A percentile compares a stretch with the other conserved stretches of the same genome.
Conservation (phyloP, 2,113 vertebrate genomes). For the Poicephalus gulielmi region DNA sequence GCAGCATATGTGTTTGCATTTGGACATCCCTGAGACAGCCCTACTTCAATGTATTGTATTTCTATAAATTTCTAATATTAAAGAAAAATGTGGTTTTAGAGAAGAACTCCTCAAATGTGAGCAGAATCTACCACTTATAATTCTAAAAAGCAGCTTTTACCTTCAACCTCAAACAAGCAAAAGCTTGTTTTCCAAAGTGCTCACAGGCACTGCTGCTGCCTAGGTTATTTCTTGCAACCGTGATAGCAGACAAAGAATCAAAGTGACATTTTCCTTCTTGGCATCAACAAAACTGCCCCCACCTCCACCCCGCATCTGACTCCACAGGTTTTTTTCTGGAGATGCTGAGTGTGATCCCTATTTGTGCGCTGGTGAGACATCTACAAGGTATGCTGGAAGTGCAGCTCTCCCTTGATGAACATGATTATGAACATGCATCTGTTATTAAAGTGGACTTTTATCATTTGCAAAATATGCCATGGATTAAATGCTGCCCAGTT, state of each 20-base stretch:
- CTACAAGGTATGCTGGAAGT: constrained; percentile 19
- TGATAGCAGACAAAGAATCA: constrained; percentile 15
- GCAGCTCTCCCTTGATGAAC: not conserved
- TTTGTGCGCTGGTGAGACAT: constrained; percentile 26
- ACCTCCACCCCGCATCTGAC: not conserved
- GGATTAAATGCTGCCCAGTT: not conserved
- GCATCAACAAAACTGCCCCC: not conserved
- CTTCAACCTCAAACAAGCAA: not conserved
- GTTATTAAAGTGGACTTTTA: constrained; percentile 8
- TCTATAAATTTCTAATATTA: not conserved
- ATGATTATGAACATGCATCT: not conserved
- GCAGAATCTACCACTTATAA: not conserved
- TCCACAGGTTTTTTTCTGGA: constrained; percentile 31
- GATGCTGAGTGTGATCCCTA: constrained; percentile 51
- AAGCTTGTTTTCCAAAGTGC: not conserved
- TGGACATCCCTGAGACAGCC: not conserved
- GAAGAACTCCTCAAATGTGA: not conserved
- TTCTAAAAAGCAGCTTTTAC: not conserved
- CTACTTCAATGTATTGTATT: not conserved
- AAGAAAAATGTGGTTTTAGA: not conserved
- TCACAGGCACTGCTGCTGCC: not conserved
- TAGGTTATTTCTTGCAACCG: not conserved
- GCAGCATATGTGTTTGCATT: not conserved
- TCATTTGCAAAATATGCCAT: not conserved
- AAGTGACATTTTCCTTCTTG: constrained; percentile 58